Conservation (phyloP, 37 sponge, comb jelly and placozoan species). For the Spongia lamella region DNA sequence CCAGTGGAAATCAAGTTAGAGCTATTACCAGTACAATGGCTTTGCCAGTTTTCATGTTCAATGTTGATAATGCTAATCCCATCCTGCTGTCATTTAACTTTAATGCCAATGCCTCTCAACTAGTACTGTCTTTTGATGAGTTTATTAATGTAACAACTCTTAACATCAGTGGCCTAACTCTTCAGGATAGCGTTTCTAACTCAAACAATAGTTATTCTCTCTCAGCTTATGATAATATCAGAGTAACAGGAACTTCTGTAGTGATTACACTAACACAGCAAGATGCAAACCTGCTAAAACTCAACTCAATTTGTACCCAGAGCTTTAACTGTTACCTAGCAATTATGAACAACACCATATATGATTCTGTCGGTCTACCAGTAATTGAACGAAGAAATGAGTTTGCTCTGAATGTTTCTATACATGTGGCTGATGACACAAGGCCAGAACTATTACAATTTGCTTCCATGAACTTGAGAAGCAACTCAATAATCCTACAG, state of each 20-base stretch:
- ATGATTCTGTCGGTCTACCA: constrained; percentile 68
- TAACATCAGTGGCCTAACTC: constrained; percentile 42
- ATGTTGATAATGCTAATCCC: constrained; percentile 74
- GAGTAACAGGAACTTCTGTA: constrained; percentile 21
- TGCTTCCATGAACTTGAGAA: constrained; percentile 43
- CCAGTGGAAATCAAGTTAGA: constrained; percentile 57
- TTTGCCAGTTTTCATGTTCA: constrained; percentile 37
- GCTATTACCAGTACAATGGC: constrained; percentile 24
- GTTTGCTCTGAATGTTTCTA: constrained; percentile 52
- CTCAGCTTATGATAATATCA: constrained; percentile 25
- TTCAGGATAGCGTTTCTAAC: constrained; percentile 62
- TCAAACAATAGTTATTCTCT: constrained; percentile 36
- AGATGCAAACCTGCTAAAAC: constrained; percentile 71
- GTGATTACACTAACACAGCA: constrained; percentile 35
- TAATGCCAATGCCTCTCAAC: constrained; percentile 39
- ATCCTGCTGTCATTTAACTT: constrained; percentile 57
- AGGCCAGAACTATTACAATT: constrained; percentile 66
- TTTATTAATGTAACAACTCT: constrained; percentile 67
- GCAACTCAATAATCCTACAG: constrained; percentile 45
- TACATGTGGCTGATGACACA: constrained; percentile 53
- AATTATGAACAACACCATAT: constrained; percentile 54
- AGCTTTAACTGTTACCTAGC: constrained; percentile 59
- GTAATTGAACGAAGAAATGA: constrained; percentile 45
- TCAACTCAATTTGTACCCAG: constrained; percentile 53
- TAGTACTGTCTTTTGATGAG: constrained; percentile 79